Percentiles rank a stretch among this genome's conserved stretches.
These are phyloP conservation scores for Lophius americanus DNA, from an alignment of 2,797 vertebrate genomes.

Conservation along the genomic window DNA sequence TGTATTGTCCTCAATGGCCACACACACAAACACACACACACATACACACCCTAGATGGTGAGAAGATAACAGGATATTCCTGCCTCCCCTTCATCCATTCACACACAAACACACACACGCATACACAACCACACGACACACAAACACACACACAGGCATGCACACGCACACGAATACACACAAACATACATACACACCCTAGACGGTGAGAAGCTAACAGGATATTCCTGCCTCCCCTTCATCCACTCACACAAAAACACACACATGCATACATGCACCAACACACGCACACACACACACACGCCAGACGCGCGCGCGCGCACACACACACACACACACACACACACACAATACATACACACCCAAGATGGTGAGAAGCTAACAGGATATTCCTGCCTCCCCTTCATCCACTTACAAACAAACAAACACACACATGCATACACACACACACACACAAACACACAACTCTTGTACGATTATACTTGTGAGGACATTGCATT, in stretches of 20 bases:
- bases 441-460: background rate
- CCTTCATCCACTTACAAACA: background rate
- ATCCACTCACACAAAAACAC: background rate
- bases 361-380: no score
- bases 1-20: no score
- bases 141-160: conserved; percentile 15
- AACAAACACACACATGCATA: background rate
- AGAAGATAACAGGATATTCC: no score
- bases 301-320: no score
- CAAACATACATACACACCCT: no score
- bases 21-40: background rate
- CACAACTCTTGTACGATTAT: conserved; percentile 43
- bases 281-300: background rate
- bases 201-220: no score
- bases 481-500: conserved; percentile 33
- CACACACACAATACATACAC: background rate
- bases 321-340: background rate
- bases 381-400: no score
- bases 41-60: no score
- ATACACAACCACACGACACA: background rate
- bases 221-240: no score
- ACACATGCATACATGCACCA: background rate
- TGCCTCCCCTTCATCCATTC: background rate
- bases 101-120: no score
- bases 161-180: background rate